These are phyloP conservation scores for Aleiodes alternator DNA, from an alignment of 2,888 invertebrate species.

Conservation along the genomic window DNA sequence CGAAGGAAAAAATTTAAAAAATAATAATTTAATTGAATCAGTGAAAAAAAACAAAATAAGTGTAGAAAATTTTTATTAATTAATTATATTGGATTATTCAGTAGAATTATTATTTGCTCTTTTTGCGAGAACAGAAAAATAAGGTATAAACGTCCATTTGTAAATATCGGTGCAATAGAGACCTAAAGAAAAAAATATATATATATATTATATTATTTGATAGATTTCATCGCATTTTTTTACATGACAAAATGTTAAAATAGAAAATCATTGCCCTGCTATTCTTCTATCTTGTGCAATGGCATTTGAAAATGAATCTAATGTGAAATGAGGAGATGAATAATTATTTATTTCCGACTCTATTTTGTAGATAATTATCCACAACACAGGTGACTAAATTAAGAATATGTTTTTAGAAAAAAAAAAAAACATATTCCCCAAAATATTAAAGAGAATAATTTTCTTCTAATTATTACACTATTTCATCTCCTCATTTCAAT, in stretches of 20 bases:
- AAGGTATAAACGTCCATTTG: conserved; percentile 66
- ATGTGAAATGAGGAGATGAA: too few relatives aligned
- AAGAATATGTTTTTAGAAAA: too few relatives aligned
- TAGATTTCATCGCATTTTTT: conserved; percentile 10
- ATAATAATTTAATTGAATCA: conserved; percentile 51
- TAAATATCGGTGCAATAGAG: conserved; percentile 73
- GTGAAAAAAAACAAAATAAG: conserved; percentile 54
- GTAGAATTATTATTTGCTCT: conserved; percentile 7
- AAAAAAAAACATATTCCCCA: too few relatives aligned
- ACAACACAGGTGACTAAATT: too few relatives aligned
- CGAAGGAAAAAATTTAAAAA: conserved; percentile 53
- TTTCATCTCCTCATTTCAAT: conserved; percentile 3
- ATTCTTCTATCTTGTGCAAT: too few relatives aligned
- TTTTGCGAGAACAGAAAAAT: conserved; percentile 29
- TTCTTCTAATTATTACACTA: too few relatives aligned
- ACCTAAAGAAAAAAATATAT: conserved; percentile 60
- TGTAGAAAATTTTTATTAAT: conserved; percentile 60
- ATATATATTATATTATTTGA: conserved; percentile 65
- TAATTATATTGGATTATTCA: conserved; percentile 20
- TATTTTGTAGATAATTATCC: too few relatives aligned
- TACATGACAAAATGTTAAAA: conserved; percentile 59
- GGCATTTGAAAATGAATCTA: too few relatives aligned
- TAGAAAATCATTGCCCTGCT: conserved; percentile 48
- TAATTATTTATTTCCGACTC: too few relatives aligned
- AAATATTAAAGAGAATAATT: too few relatives aligned